Evolutionary conservation across 2,797 vertebrate species (phyloP).

Genomic region (Aphelocoma californica): DNA sequence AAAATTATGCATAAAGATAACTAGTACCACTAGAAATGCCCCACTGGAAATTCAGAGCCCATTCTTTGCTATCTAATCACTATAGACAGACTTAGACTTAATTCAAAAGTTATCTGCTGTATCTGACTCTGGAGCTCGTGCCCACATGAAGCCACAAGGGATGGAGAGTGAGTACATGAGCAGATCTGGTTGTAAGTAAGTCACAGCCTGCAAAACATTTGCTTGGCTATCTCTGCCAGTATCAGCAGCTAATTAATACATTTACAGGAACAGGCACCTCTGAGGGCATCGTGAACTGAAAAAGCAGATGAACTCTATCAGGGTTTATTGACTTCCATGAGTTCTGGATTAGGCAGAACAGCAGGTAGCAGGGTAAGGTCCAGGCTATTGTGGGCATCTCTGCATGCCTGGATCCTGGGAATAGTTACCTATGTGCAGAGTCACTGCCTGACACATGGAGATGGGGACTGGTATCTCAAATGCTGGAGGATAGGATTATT

Average conservation of each 20-base stretch:
- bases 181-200: background rate
- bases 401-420: background rate
- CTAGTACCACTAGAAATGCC: background rate
- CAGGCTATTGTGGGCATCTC: background rate
- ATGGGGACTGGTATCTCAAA: background rate
- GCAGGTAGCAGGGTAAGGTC: background rate
- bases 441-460: fast-evolving
- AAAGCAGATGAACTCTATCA: background rate
- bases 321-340: background rate
- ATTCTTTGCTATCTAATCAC: background rate
- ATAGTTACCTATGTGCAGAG: background rate
- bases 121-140: background rate
- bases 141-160: background rate
- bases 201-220: background rate
- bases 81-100: background rate
- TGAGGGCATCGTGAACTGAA: background rate
- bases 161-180: background rate
- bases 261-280: background rate
- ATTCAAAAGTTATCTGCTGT: background rate
- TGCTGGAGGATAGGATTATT: background rate
- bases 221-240: background rate
- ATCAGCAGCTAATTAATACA: background rate
- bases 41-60: background rate
- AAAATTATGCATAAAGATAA: background rate
- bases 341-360: background rate